Conservation (phyloP, 2,888 invertebrate genomes). For the Limnephilus auricula region DNA sequence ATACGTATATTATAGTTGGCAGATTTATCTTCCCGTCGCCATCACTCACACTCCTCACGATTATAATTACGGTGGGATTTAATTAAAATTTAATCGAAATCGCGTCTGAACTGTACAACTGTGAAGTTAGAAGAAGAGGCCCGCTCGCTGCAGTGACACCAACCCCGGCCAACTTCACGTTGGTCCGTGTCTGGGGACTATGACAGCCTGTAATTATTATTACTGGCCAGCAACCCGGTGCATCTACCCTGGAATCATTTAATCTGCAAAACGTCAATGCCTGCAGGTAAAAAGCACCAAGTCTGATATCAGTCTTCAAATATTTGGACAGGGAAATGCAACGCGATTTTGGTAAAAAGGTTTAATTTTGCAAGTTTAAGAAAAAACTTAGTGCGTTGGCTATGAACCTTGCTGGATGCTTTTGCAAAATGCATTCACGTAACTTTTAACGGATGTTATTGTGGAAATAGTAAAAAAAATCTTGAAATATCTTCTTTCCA, state of each 20-base stretch:
- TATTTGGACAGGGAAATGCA: background rate
- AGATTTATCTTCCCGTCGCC: conserved; percentile 2
- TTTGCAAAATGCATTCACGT: background rate
- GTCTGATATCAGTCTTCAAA: background rate
- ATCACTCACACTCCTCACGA: conserved; percentile 18
- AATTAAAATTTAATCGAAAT: conserved; percentile 34
- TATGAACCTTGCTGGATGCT: background rate
- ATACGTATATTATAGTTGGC: background rate
- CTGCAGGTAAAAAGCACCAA: background rate
- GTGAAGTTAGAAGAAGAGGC: conserved; percentile 45
- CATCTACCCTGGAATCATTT: background rate
- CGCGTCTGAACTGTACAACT: conserved; percentile 33
- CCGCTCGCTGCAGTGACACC: conserved; percentile 36
- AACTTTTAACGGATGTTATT: conserved; percentile 23
- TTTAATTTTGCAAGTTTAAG: background rate
- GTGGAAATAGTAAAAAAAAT: background rate
- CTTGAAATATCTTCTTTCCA: background rate
- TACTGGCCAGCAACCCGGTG: conserved; percentile 35
- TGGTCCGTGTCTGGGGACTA: conserved; percentile 34
- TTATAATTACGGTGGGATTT: conserved; percentile 22
- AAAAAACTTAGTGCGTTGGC: background rate
- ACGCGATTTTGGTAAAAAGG: background rate
- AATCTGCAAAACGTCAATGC: conserved; percentile 5
- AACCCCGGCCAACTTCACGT: conserved; percentile 33
- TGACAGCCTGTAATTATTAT: conserved; percentile 59